Evolutionary conservation across 2,888 invertebrate species (phyloP).

Genomic region (Nemotelus nigrinus): DNA sequence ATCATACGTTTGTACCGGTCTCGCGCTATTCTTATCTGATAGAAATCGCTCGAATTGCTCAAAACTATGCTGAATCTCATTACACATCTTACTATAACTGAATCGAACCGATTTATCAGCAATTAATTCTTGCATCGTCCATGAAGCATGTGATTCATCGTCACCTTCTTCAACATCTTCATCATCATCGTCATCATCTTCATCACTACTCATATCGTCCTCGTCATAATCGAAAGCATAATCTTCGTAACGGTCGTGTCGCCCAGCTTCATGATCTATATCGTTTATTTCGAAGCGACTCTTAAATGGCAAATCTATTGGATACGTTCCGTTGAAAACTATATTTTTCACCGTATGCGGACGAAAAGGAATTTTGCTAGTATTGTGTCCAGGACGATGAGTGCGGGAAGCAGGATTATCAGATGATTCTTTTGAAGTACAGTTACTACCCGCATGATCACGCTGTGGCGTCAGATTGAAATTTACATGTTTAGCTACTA

Average conservation of each 20-base stretch:
- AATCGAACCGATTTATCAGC: slow-evolving; percentile 60
- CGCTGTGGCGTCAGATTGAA: slow-evolving; percentile 44
- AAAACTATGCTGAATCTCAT: slow-evolving; percentile 62
- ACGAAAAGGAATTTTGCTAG: slow-evolving; percentile 3
- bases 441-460: background rate
- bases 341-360: slow-evolving; percentile 62
- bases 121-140: slow-evolving; percentile 63
- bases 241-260: slow-evolving; percentile 44
- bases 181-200: slow-evolving; percentile 53
- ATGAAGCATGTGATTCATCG: slow-evolving; percentile 53
- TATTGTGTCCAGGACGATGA: background rate
- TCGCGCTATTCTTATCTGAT: slow-evolving; percentile 54
- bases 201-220: slow-evolving; percentile 45
- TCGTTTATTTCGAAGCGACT: slow-evolving; percentile 51
- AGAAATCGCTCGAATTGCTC: slow-evolving; percentile 61
- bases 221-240: slow-evolving; percentile 45
- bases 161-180: slow-evolving; percentile 45
- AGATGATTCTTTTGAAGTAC: background rate
- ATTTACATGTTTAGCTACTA: slow-evolving; percentile 47
- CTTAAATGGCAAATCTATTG: slow-evolving; percentile 78
- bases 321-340: slow-evolving; percentile 86
- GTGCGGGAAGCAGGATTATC: background rate
- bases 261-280: slow-evolving; percentile 44
- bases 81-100: slow-evolving; percentile 54
- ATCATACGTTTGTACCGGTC: slow-evolving; percentile 64